A percentile compares a stretch with the other conserved stretches of the same genome.
phyloP scores from a whole-genome alignment of 2,888 invertebrate species.

The Lordiphosa fenestrarum region DNA sequence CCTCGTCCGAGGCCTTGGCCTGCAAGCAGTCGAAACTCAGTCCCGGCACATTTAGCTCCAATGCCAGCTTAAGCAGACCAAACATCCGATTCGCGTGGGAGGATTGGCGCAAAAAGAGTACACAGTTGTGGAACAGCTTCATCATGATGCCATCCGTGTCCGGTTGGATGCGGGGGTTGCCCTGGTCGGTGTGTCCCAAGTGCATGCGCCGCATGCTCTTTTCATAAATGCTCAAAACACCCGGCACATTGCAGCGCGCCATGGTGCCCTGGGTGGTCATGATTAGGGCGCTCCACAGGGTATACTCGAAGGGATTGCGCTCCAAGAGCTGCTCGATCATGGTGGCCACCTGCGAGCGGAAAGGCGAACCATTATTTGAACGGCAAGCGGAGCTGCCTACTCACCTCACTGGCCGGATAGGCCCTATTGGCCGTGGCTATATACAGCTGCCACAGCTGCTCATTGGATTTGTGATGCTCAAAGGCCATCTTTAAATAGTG shows the following conservation, averaged over 20 bases:
- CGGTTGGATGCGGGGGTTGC: neutral
- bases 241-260: conserved; percentile 84
- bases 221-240: conserved; percentile 83
- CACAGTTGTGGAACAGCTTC: conserved; percentile 81
- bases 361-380: neutral
- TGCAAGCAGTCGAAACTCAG: conserved; percentile 76
- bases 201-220: conserved; percentile 80
- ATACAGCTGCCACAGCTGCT: conserved; percentile 80
- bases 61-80: conserved; percentile 85
- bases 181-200: conserved; percentile 36
- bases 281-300: conserved; percentile 78
- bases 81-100: conserved; percentile 89
- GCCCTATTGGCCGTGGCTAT: conserved; percentile 80
- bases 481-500: conserved; percentile 84
- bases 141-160: conserved; percentile 75
- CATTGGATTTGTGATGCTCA: conserved; percentile 82
- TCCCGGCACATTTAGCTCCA: conserved; percentile 84
- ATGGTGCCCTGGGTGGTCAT: conserved; percentile 81
- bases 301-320: conserved; percentile 74
- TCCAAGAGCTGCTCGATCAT: conserved; percentile 66
- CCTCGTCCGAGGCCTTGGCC: conserved; percentile 70
- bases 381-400: conserved; percentile 30
- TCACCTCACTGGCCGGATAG: conserved; percentile 83
- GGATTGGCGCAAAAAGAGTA: conserved; percentile 85
- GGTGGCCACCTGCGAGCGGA: conserved; percentile 81